Percentiles rank a stretch among this genome's conserved stretches.
These are phyloP conservation scores for Phlogophora meticulosa DNA, from an alignment of 2,888 invertebrate genomes.

Conservation along the genomic window DNA sequence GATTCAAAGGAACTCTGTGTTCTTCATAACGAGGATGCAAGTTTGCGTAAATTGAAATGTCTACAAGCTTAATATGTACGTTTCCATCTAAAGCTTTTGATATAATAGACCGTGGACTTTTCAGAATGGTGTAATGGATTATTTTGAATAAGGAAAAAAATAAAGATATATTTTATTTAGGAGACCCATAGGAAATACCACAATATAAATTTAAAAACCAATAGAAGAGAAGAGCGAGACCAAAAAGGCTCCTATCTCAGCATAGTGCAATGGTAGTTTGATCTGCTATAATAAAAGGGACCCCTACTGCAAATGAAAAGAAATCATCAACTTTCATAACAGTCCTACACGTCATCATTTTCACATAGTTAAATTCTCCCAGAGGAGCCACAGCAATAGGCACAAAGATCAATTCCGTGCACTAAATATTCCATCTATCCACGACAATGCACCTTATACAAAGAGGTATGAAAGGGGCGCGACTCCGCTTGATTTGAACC, in stretches of 20 bases:
- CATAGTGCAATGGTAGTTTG: too few relatives aligned
- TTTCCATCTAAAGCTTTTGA: conserved; percentile 10
- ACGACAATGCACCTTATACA: conserved; percentile 72
- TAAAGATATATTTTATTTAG: too few relatives aligned
- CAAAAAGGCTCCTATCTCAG: too few relatives aligned
- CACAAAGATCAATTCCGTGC: conserved; percentile 37
- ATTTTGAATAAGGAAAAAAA: too few relatives aligned
- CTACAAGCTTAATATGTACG: neutral
- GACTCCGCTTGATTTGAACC: conserved; percentile 71
- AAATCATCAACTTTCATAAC: neutral
- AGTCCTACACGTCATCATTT: neutral
- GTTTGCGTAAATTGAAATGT: conserved; percentile 20
- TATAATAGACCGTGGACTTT: neutral
- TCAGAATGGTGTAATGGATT: neutral
- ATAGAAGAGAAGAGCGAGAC: too few relatives aligned
- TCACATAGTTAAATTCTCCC: conserved; percentile 24
- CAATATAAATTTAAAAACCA: too few relatives aligned
- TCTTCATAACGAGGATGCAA: conserved; percentile 30
- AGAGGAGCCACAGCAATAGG: conserved; percentile 49
- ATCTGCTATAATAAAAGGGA: too few relatives aligned
- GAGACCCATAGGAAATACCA: too few relatives aligned
- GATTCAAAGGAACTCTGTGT: neutral
- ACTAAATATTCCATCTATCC: conserved; percentile 36
- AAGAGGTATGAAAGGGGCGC: conserved; percentile 70
- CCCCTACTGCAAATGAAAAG: too few relatives aligned